A percentile compares a stretch with the other conserved stretches of the same genome.
Evolutionary conservation across 2,888 invertebrate genomes (phyloP).

Genomic region (Eulithis prunata): DNA sequence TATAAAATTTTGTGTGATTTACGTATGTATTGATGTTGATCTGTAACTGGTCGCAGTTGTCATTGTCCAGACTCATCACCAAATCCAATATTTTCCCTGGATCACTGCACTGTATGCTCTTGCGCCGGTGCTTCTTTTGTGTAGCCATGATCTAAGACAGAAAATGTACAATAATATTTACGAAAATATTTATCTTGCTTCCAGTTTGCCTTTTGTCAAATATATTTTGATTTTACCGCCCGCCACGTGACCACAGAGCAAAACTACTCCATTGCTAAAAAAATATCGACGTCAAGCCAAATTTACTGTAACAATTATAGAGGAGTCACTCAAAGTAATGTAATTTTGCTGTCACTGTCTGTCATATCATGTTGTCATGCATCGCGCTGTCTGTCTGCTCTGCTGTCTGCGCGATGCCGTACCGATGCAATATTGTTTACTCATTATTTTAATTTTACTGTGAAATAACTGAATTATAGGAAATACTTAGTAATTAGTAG

Average conservation of each 20-base stretch:
- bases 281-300: background rate
- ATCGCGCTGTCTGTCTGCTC: too few species aligned
- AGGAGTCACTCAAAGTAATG: background rate
- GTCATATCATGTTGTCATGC: too few species aligned
- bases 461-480: background rate
- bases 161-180: too few species aligned
- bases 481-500: conserved; percentile 22
- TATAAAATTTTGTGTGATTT: conserved; percentile 50
- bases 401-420: too few species aligned
- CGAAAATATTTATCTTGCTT: too few species aligned
- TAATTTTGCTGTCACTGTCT: too few species aligned
- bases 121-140: conserved; percentile 51
- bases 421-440: too few species aligned
- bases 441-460: background rate
- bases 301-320: background rate
- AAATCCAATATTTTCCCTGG: conserved; percentile 84
- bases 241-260: background rate
- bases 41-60: conserved; percentile 78
- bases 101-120: conserved; percentile 77
- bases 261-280: too few species aligned
- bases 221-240: conserved; percentile 15
- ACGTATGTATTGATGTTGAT: conserved; percentile 86
- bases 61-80: conserved; percentile 79
- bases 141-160: conserved; percentile 18
- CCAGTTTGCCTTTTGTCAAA: background rate